These are phyloP conservation scores for Tapirus terrestris DNA, from an alignment of 2,113 vertebrate species.

Conservation along the genomic window DNA sequence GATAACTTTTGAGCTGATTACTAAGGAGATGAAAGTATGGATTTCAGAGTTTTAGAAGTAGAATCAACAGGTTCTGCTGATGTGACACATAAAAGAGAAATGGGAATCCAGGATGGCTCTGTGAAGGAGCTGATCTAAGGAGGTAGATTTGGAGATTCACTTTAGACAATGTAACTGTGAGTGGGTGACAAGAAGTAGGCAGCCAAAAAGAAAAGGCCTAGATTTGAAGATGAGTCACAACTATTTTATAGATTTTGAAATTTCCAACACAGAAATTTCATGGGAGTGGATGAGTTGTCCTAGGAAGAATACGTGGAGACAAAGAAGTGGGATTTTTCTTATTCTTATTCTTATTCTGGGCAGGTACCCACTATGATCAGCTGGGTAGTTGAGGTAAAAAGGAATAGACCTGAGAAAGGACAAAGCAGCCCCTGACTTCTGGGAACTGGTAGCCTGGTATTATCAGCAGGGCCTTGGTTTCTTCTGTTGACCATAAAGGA, in stretches of 20 bases:
- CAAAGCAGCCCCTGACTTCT: not conserved
- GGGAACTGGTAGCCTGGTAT: not conserved
- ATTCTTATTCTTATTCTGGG: not conserved
- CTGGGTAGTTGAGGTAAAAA: not conserved
- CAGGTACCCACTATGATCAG: not conserved
- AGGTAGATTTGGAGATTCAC: not conserved
- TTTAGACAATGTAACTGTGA: not conserved
- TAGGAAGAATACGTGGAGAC: not conserved
- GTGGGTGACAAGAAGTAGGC: not conserved
- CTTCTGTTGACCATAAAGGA: not conserved
- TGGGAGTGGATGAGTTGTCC: not conserved
- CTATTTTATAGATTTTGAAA: not conserved
- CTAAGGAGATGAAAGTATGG: not conserved
- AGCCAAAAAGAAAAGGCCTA: not conserved
- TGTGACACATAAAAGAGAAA: not conserved
- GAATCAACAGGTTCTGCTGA: not conserved
- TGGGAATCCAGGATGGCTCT: no score
- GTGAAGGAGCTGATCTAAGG: not conserved
- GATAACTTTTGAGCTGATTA: not conserved
- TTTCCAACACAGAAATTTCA: not conserved
- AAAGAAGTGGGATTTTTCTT: not conserved
- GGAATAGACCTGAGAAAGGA: not conserved
- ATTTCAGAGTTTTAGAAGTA: not conserved
- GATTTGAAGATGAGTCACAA: not conserved
- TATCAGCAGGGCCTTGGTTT: not conserved